Conservation (phyloP, 2,888 invertebrate genomes). For the Anodontia alba region DNA sequence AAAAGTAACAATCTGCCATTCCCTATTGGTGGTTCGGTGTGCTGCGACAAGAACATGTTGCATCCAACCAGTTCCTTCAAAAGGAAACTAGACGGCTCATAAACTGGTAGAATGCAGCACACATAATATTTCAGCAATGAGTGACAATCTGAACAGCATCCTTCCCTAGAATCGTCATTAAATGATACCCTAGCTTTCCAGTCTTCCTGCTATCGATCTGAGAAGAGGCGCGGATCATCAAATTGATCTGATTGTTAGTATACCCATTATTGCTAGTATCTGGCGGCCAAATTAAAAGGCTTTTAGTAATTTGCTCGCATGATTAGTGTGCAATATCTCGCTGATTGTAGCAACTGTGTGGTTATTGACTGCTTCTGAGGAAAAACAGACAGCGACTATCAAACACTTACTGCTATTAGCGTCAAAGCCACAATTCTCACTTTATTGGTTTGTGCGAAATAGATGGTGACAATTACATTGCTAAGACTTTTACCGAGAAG, state of each 20-base stretch:
- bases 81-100: too few relatives aligned
- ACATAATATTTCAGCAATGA: too few relatives aligned
- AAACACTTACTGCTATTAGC: conserved; percentile 20
- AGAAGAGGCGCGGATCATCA: background rate
- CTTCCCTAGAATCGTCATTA: background rate
- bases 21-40: too few relatives aligned
- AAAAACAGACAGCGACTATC: conserved; percentile 18
- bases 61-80: too few relatives aligned
- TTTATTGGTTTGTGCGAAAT: conserved; percentile 13
- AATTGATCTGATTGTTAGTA: conserved; percentile 14
- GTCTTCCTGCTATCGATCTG: conserved; percentile 6
- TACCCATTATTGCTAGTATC: conserved; percentile 16
- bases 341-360: conserved; percentile 16
- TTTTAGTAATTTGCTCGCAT: conserved; percentile 19
- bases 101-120: too few relatives aligned
- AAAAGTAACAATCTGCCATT: too few relatives aligned
- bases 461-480: conserved; percentile 17
- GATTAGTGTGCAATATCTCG: conserved; percentile 18
- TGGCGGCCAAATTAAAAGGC: conserved; percentile 17
- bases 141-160: background rate
- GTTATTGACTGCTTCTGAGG: conserved; percentile 13
- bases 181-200: background rate
- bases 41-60: too few relatives aligned
- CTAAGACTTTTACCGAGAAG: conserved; percentile 7
- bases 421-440: conserved; percentile 11